phyloP scores from a whole-genome alignment of 2,888 invertebrate genomes.

The Glyphotaelius pellucidus region DNA sequence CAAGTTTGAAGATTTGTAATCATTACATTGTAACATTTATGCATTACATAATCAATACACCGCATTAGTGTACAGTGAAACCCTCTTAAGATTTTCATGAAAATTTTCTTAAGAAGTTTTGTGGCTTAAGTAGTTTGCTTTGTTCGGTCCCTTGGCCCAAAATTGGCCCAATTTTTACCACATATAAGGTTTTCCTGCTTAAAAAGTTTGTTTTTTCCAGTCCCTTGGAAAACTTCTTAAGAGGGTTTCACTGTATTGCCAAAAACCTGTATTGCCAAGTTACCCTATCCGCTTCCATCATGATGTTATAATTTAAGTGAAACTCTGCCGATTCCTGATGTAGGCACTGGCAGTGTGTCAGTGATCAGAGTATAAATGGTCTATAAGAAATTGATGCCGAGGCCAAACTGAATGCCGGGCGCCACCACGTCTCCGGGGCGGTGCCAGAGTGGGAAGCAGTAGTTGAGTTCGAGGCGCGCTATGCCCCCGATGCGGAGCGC shows the following conservation, averaged over 20 bases:
- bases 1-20: background rate
- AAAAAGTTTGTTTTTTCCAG: too few species aligned
- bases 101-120: too few species aligned
- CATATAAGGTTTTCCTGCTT: too few species aligned
- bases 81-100: too few species aligned
- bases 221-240: too few species aligned
- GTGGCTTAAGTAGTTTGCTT: too few species aligned
- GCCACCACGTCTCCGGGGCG: slow-evolving; percentile 81
- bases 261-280: background rate
- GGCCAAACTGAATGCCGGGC: slow-evolving; percentile 89
- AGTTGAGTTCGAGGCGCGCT: slow-evolving; percentile 97
- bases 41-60: background rate
- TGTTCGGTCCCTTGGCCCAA: too few species aligned
- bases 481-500: slow-evolving; percentile 89
- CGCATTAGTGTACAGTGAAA: background rate
- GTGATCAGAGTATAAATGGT: background rate
- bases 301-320: background rate
- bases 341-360: background rate
- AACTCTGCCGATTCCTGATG: background rate
- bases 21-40: background rate
- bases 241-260: too few species aligned
- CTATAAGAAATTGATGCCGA: slow-evolving; percentile 89
- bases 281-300: background rate
- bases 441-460: slow-evolving; percentile 87
- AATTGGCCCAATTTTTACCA: too few species aligned